Evolutionary conservation across 2,113 vertebrate species (phyloP).

Genomic region (Madoqua kirkii): DNA sequence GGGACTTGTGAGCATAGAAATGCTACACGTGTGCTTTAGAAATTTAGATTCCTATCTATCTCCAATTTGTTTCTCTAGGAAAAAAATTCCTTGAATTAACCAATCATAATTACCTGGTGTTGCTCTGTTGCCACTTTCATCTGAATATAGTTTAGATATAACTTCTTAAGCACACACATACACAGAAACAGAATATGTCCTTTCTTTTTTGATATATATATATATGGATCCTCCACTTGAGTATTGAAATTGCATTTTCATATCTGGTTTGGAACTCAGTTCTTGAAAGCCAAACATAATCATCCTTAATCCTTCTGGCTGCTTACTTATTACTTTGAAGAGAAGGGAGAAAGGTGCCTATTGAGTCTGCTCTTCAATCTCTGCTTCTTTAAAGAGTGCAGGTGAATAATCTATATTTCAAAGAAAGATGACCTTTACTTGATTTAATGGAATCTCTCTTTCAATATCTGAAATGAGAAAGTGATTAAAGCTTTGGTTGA

Average conservation of each 20-base stretch:
- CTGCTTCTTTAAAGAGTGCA: constrained; percentile 67
- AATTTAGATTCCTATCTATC: neutral
- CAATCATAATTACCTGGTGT: constrained; percentile 15
- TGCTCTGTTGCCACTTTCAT: constrained; percentile 57
- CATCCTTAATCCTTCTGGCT: constrained; percentile 73
- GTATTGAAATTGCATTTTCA: constrained; percentile 61
- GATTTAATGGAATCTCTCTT: constrained; percentile 83
- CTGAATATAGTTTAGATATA: constrained; percentile 37
- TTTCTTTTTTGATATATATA: constrained; percentile 29
- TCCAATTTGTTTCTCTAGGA: neutral
- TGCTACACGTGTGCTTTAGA: neutral
- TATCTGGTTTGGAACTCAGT: constrained; percentile 67
- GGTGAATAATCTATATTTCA: constrained; percentile 81
- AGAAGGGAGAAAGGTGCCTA: constrained; percentile 4
- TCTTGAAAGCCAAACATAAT: constrained; percentile 61
- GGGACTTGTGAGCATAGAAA: neutral
- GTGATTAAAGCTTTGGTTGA: constrained; percentile 83
- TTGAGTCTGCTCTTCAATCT: constrained; percentile 66
- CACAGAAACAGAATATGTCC: neutral
- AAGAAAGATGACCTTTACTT: constrained; percentile 84
- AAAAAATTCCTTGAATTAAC: neutral
- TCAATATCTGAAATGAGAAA: constrained; percentile 84
- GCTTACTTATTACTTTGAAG: constrained; percentile 76
- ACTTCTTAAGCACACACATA: constrained; percentile 30
- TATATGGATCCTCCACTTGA: constrained; percentile 30